These are phyloP conservation scores for Scolopax bukidnonensis DNA, from an alignment of 2,797 vertebrate genomes.

Conservation along the genomic window DNA sequence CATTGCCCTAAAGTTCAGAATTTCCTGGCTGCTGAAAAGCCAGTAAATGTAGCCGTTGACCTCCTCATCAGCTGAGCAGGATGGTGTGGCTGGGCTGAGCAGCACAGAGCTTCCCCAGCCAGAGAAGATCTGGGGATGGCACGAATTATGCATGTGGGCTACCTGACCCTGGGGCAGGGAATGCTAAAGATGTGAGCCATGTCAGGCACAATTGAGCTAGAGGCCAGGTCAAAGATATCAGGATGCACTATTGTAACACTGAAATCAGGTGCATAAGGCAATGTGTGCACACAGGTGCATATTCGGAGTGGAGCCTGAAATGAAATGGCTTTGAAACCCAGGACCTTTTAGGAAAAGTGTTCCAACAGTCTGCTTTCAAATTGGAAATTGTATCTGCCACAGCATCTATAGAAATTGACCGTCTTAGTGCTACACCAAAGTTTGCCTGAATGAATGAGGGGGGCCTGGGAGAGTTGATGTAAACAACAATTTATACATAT, in stretches of 20 bases:
- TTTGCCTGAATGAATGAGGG: not conserved
- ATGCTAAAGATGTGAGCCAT: not conserved
- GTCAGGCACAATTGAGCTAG: not conserved
- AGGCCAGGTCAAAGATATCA: not conserved
- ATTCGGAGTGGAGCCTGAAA: not conserved
- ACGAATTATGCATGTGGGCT: not conserved
- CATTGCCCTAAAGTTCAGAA: not conserved
- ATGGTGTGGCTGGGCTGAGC: not conserved
- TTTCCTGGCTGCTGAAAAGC: not conserved
- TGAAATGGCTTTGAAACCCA: not conserved
- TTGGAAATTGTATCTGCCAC: not conserved
- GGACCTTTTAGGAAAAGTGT: not conserved
- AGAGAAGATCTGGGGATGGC: not conserved
- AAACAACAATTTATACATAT: not conserved
- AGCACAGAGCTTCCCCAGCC: not conserved
- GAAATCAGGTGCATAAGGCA: not conserved
- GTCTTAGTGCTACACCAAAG: not conserved
- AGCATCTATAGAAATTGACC: not conserved
- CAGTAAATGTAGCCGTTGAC: not conserved
- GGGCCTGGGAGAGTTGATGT: not conserved
- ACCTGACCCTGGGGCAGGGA: not conserved
- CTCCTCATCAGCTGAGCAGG: accelerated
- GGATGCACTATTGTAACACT: not conserved
- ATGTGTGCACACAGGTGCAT: not conserved
- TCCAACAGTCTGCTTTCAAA: not conserved